Conservation (phyloP, 1,140 invertebrate genomes). For the Neuroterus valhalla region DNA sequence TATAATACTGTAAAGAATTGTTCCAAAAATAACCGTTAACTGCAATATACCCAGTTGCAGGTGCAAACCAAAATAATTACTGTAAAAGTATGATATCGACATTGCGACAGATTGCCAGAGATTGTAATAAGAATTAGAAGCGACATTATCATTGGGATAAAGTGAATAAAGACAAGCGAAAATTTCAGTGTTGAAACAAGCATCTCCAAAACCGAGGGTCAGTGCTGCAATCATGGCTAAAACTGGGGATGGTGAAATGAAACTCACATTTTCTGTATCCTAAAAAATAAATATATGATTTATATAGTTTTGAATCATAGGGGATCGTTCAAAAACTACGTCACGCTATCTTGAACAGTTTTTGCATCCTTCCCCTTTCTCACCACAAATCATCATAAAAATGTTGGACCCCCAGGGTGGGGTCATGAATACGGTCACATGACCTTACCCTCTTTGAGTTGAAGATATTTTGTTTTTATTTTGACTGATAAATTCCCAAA, state of each 20-base stretch:
- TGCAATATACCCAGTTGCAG: constrained; percentile 88
- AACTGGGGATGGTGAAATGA: constrained; percentile 73
- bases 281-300: constrained; percentile 42
- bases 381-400: no score
- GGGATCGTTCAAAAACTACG: no score
- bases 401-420: no score
- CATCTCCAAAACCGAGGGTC: constrained; percentile 94
- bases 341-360: no score
- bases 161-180: constrained; percentile 93
- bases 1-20: constrained; percentile 64
- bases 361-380: no score
- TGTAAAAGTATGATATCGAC: constrained; percentile 92
- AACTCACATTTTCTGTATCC: constrained; percentile 71
- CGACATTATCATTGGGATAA: constrained; percentile 89
- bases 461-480: no score
- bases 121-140: constrained; percentile 96
- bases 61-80: constrained; percentile 83
- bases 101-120: constrained; percentile 94
- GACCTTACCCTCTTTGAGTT: no score
- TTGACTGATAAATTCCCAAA: no score
- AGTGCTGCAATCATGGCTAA: constrained; percentile 94
- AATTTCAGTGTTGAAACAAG: constrained; percentile 97
- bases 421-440: no score
- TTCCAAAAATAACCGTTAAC: constrained; percentile 84
- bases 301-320: not conserved